Evolutionary conservation across 2,888 invertebrate genomes (phyloP).

Genomic region (Molorchus minor): DNA sequence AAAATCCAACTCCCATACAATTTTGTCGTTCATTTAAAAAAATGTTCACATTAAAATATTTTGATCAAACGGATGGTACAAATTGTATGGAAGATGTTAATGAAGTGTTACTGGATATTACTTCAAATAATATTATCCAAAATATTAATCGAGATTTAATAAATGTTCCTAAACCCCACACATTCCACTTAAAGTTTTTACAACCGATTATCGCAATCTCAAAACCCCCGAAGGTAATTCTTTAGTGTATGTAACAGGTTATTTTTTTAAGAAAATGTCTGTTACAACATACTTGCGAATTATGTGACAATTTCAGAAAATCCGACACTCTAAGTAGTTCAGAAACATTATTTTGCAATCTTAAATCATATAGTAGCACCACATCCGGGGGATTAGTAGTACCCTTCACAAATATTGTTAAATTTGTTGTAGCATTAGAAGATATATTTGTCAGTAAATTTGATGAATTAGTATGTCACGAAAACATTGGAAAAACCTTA

Average conservation of each 20-base stretch:
- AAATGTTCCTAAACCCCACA: not conserved
- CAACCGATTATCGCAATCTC: constrained; percentile 25
- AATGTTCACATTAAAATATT: constrained; percentile 32
- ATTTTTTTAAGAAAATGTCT: constrained; percentile 26
- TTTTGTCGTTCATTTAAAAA: constrained; percentile 39
- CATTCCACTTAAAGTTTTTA: constrained; percentile 4
- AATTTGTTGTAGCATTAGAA: constrained; percentile 21
- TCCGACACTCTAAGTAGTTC: constrained; percentile 11
- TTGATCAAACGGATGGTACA: constrained; percentile 29
- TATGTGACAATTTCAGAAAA: constrained; percentile 20
- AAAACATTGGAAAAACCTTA: not conserved
- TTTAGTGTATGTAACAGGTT: constrained; percentile 30
- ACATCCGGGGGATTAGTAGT: constrained; percentile 24
- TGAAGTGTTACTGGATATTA: constrained; percentile 30
- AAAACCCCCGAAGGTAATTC: constrained; percentile 28
- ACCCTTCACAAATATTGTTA: constrained; percentile 17
- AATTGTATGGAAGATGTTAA: constrained; percentile 36
- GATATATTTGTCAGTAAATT: constrained; percentile 18
- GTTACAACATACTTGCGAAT: constrained; percentile 24
- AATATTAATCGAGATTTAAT: constrained; percentile 9
- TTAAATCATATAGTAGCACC: constrained; percentile 28
- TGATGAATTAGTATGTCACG: not conserved
- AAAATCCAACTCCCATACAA: constrained; percentile 36
- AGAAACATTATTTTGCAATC: constrained; percentile 16
- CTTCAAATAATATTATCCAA: constrained; percentile 24